Evolutionary conservation across 2,888 invertebrate species (phyloP), one percentile per base, ranked within the genome.

Genomic region (Acleris emargana): DNA sequence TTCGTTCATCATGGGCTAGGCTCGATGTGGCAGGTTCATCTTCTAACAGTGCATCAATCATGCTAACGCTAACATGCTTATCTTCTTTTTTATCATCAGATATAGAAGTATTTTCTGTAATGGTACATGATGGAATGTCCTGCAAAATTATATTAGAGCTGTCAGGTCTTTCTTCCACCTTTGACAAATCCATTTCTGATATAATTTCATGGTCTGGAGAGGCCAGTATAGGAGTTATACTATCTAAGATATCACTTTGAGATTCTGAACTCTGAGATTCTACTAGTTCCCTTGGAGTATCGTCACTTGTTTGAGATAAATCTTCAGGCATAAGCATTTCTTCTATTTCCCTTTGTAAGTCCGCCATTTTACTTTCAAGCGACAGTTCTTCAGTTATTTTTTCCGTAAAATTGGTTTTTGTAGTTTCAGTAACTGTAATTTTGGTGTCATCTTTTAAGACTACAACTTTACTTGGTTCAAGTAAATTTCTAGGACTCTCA

Each of bases 271-370:
- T 79, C 67, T 82, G 83, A 25, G 79, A 78, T 50, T 86, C 85
- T 32, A 76, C 78, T 28, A 87, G 72, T 71, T 88, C 91, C 74
- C 80, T 81, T 16, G 87, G 87, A 22, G 84, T 82, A 25, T 81
- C 84, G 53, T 90, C 89, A 67, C 84, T 88, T n/a, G 72, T 72
- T 63, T 79, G 72, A n/a, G 90, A 89, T 17, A 83, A 84, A 74
- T 88, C 91, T 84, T 91, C 91, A 47, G 92, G 92, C 32, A 87
- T 72, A 42, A 92, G 72, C 87, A 91, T 87, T 81, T 92, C 91
- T 71, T 93, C 92, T 47, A 92, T 92, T 84, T 92, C 92, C 73
- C 89, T 82, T 78, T 91, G 91, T 61, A 92, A 80, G 70, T 90
- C 91, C 52, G 91, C 92, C 87, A 92, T 91, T 84, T 92, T 89